A percentile compares a stretch with the other conserved stretches of the same genome.
Conservation (phyloP, 2,888 invertebrate species). For the Isoperla grammatica region DNA sequence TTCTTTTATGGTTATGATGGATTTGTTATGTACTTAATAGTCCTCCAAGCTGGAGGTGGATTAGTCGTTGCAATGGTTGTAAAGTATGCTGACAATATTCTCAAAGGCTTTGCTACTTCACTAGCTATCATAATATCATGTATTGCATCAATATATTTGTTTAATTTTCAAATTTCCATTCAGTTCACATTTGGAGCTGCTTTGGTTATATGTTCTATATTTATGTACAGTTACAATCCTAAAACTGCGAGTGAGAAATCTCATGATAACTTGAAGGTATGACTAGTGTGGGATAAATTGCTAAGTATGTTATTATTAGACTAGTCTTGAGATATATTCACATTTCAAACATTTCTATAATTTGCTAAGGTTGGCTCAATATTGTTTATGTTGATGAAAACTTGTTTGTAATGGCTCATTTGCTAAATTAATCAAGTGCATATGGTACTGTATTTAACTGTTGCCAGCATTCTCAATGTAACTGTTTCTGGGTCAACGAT, state of each 20-base stretch:
- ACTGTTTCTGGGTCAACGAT: no score
- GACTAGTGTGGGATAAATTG: no score
- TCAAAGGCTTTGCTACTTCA: slow-evolving; percentile 97
- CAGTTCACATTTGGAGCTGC: slow-evolving; percentile 81
- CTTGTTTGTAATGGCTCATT: no score
- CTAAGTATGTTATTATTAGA: no score
- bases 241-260: slow-evolving; percentile 36
- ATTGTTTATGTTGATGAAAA: no score
- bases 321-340: no score
- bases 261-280: no score
- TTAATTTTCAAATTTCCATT: slow-evolving; percentile 79
- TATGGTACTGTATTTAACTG: no score
- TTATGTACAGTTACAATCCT: slow-evolving; percentile 82
- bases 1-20: slow-evolving; percentile 72
- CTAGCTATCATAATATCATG: slow-evolving; percentile 95
- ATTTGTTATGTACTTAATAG: slow-evolving; percentile 82
- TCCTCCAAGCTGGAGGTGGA: slow-evolving; percentile 91
- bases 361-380: no score
- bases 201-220: slow-evolving; percentile 90
- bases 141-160: slow-evolving; percentile 87
- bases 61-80: slow-evolving; percentile 96
- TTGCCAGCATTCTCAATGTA: no score
- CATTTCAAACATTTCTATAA: no score
- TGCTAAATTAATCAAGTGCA: no score
- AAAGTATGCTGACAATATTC: slow-evolving; percentile 98